phyloP scores from a whole-genome alignment of 1,140 invertebrate species.

The Drosophila takahashii region DNA sequence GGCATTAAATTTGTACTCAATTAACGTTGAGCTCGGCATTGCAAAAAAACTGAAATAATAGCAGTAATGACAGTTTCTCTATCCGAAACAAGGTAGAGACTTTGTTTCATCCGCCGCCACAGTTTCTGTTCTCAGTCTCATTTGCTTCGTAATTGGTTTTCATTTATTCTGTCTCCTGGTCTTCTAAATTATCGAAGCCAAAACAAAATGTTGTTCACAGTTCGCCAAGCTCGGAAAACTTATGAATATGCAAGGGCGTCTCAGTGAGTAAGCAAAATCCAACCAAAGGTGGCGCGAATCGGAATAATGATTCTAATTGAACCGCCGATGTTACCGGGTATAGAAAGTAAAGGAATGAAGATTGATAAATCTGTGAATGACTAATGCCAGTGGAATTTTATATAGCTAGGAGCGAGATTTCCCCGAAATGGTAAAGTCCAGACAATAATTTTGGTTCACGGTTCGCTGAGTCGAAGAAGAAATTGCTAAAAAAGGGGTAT shows the following conservation, averaged over 20 bases:
- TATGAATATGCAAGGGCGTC: slow-evolving; percentile 65
- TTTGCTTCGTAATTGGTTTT: slow-evolving; percentile 16
- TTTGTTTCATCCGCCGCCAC: slow-evolving; percentile 45
- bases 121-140: slow-evolving; percentile 2
- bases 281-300: slow-evolving; percentile 23
- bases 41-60: slow-evolving; percentile 33
- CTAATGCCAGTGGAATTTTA: slow-evolving; percentile 8
- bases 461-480: not conserved
- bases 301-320: slow-evolving; percentile 57
- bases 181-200: slow-evolving; percentile 32
- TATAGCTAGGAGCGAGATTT: not conserved
- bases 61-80: slow-evolving; percentile 33
- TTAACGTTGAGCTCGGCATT: slow-evolving; percentile 58
- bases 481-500: not conserved
- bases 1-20: slow-evolving; percentile 43
- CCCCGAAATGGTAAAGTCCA: not conserved
- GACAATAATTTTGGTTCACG: slow-evolving; percentile 3
- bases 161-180: slow-evolving; percentile 42
- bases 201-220: slow-evolving; percentile 57
- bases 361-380: slow-evolving; percentile 4
- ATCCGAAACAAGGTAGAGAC: slow-evolving; percentile 21
- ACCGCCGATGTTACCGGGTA: slow-evolving; percentile 10
- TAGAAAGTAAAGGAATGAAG: slow-evolving; percentile 13
- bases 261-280: slow-evolving; percentile 51
- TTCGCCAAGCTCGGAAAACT: slow-evolving; percentile 44